A percentile compares a stretch with the other conserved stretches of the same genome.
These are phyloP conservation scores for Tryphoninae sp. DNA, from an alignment of 2,888 invertebrate species.

Conservation along the genomic window DNA sequence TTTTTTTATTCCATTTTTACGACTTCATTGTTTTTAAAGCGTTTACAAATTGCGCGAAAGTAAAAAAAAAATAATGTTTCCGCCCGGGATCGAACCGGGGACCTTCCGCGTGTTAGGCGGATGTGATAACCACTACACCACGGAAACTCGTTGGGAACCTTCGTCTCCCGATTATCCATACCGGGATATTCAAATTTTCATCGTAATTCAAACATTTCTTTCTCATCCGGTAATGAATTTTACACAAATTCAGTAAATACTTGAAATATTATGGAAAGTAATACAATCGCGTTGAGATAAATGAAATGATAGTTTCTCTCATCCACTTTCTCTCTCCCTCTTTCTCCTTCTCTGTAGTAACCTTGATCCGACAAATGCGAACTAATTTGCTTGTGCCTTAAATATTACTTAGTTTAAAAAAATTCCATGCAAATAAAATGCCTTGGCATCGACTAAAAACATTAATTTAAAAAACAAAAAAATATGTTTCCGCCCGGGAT, in stretches of 20 bases:
- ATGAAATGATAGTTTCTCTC: no score
- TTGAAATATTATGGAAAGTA: background rate
- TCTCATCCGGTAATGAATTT: background rate
- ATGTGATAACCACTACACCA: conserved; percentile 96
- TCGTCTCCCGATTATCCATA: background rate
- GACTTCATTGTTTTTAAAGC: background rate
- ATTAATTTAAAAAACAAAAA: conserved; percentile 1
- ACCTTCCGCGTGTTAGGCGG: conserved; percentile 96
- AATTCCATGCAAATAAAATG: no score
- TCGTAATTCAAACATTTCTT: background rate
- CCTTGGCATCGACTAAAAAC: background rate
- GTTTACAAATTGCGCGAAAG: background rate
- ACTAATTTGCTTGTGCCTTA: no score
- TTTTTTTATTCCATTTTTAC: background rate
- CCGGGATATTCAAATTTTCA: background rate
- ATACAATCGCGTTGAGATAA: no score
- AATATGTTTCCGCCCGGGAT: conserved; percentile 91
- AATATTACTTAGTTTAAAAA: no score
- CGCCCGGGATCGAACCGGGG: conserved; percentile 95
- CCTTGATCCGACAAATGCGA: no score
- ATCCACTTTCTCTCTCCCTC: no score
- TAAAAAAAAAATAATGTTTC: conserved; percentile 83
- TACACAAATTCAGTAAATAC: background rate
- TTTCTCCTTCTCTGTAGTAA: no score
- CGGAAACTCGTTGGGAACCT: conserved; percentile 84